These are phyloP conservation scores for Laterallus jamaicensis DNA, from an alignment of 2,113 vertebrate species.

Conservation along the genomic window DNA sequence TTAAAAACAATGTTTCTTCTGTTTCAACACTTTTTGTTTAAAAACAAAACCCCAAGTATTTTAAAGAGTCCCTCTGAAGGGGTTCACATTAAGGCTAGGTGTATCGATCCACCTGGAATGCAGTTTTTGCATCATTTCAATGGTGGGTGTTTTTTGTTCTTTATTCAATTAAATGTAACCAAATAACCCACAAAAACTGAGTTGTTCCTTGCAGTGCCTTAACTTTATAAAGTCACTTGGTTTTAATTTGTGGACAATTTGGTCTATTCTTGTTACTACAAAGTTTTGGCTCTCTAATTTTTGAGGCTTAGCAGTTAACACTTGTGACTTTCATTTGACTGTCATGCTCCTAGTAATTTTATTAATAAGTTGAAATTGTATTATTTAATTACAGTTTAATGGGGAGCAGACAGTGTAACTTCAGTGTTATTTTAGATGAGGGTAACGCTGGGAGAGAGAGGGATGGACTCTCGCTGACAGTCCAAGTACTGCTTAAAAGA, in stretches of 20 bases:
- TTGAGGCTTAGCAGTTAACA: not conserved
- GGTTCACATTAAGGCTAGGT: not conserved
- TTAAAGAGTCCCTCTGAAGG: not conserved
- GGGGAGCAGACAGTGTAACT: not conserved
- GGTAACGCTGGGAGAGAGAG: not conserved
- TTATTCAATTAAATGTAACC: not conserved
- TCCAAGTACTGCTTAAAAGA: not conserved
- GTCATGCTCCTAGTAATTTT: not conserved
- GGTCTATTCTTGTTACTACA: not conserved
- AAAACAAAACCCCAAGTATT: not conserved
- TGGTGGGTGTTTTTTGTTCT: not conserved
- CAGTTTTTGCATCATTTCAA: not conserved
- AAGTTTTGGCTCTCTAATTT: not conserved
- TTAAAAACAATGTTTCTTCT: not conserved
- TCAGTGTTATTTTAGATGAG: not conserved
- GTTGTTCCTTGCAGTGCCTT: not conserved
- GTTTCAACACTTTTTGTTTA: not conserved
- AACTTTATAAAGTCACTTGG: not conserved
- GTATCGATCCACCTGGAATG: not conserved
- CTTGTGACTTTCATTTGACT: not conserved
- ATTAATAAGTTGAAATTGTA: not conserved
- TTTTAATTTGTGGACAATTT: not conserved
- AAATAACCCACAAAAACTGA: not conserved
- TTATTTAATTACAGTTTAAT: not conserved
- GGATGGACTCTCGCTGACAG: not conserved